Percentiles rank a stretch among this genome's conserved stretches.
phyloP scores from a whole-genome alignment of 64 coral and sea anemone genomes.

The Montipora sp. region DNA sequence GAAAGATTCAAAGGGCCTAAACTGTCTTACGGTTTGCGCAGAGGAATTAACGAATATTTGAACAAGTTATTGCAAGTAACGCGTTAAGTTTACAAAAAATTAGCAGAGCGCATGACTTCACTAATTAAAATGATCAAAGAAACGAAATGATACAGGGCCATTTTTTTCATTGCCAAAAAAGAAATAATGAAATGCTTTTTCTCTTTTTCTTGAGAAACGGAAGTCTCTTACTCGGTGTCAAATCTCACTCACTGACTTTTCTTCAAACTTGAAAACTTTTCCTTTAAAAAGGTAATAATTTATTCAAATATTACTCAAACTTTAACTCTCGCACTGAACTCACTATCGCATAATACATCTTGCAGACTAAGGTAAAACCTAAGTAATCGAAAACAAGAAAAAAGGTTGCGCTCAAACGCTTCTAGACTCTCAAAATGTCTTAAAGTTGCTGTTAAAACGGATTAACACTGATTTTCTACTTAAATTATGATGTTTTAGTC shows the following conservation, averaged over 20 bases:
- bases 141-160: too few species aligned
- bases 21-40: background rate
- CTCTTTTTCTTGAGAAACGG: too few species aligned
- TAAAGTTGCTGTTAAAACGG: too few species aligned
- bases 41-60: conserved; percentile 3
- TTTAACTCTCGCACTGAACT: background rate
- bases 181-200: too few species aligned
- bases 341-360: background rate
- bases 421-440: too few species aligned
- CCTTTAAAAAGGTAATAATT: background rate
- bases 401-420: too few species aligned
- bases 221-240: too few species aligned
- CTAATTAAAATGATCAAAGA: background rate
- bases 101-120: background rate
- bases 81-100: background rate
- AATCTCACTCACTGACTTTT: background rate
- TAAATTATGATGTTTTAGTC: background rate
- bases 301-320: background rate
- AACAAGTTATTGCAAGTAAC: background rate
- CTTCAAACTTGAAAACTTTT: background rate
- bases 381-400: background rate
- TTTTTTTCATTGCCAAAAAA: too few species aligned
- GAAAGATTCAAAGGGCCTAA: background rate
- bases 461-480: too few species aligned
- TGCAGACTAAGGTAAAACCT: too few species aligned